A percentile compares a stretch with the other conserved stretches of the same genome.
Evolutionary conservation across 2,888 invertebrate genomes (phyloP).

Genomic region (Antitype chi): DNA sequence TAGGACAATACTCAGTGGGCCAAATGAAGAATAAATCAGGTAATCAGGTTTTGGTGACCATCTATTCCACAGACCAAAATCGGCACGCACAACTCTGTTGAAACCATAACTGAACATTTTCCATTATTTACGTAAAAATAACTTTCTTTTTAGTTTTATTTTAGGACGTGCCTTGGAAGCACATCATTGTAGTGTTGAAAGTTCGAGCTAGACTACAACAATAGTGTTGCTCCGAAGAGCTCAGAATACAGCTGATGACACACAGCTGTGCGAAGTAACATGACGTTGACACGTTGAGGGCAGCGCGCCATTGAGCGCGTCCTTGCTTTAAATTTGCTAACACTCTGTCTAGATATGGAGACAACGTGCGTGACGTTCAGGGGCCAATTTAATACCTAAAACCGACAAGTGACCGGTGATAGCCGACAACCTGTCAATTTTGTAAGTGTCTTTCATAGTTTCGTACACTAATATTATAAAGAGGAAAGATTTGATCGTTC

Average conservation of each 20-base stretch:
- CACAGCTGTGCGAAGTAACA: constrained; percentile 36
- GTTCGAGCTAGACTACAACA: constrained; percentile 33
- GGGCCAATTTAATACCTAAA: not conserved
- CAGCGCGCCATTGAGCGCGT: constrained; percentile 20
- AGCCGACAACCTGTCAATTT: not conserved
- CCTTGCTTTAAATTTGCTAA: not conserved
- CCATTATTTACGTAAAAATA: not conserved
- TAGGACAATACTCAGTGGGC: too few relatives aligned
- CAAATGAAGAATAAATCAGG: too few relatives aligned
- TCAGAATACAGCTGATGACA: constrained; percentile 48
- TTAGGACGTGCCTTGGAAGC: constrained; percentile 50
- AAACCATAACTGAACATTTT: not conserved
- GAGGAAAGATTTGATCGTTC: too few relatives aligned
- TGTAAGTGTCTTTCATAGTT: not conserved
- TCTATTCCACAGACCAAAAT: not conserved
- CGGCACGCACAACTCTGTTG: not conserved
- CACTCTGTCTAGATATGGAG: not conserved
- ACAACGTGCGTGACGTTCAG: too few relatives aligned
- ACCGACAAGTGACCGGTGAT: too few relatives aligned
- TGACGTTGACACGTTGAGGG: constrained; percentile 25
- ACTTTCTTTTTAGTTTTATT: constrained; percentile 37
- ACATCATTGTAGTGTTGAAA: constrained; percentile 8
- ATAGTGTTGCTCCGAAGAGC: constrained; percentile 14
- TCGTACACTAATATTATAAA: not conserved
- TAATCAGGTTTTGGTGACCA: too few relatives aligned